phyloP scores from a whole-genome alignment of 2,797 vertebrate genomes.

The Microchirus variegatus region DNA sequence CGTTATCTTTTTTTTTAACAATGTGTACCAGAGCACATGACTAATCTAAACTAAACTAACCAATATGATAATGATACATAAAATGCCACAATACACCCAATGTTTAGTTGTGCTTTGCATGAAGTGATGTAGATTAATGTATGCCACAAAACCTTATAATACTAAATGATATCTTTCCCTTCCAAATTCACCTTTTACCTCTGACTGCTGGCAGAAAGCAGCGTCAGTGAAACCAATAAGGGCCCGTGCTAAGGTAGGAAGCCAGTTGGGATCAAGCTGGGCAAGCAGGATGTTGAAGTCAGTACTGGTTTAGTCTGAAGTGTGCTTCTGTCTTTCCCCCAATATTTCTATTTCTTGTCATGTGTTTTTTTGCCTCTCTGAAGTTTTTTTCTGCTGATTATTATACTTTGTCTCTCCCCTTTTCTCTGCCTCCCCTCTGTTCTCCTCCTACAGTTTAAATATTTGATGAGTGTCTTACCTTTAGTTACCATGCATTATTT shows the following conservation, averaged over 20 bases:
- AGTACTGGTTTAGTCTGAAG: slow-evolving; percentile 2
- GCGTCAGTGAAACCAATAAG: slow-evolving; percentile 67
- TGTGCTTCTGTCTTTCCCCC: not conserved
- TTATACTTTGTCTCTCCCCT: slow-evolving; percentile 23
- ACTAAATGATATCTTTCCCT: slow-evolving; percentile 48
- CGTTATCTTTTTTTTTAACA: too few relatives aligned
- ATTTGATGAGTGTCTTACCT: slow-evolving; percentile 85
- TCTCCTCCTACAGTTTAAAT: slow-evolving; percentile 79
- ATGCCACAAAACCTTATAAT: slow-evolving; percentile 1
- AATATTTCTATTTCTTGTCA: slow-evolving; percentile 2
- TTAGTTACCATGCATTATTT: slow-evolving; percentile 91
- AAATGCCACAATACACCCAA: not conserved
- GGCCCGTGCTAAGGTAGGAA: slow-evolving; percentile 74
- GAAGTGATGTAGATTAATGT: not conserved
- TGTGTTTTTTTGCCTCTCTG: slow-evolving; percentile 1
- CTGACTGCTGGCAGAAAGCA: slow-evolving; percentile 70
- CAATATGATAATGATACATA: too few relatives aligned
- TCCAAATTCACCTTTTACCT: slow-evolving; percentile 50
- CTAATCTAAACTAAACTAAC: too few relatives aligned
- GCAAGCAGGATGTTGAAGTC: slow-evolving; percentile 18
- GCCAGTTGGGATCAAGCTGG: slow-evolving; percentile 27
- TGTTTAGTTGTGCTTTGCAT: not conserved
- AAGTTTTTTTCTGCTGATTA: slow-evolving; percentile 11
- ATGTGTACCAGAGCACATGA: too few relatives aligned
- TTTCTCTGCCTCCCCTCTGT: slow-evolving; percentile 48